phyloP scores from a whole-genome alignment of 2,797 vertebrate genomes.

The Telmatherina bonti region DNA sequence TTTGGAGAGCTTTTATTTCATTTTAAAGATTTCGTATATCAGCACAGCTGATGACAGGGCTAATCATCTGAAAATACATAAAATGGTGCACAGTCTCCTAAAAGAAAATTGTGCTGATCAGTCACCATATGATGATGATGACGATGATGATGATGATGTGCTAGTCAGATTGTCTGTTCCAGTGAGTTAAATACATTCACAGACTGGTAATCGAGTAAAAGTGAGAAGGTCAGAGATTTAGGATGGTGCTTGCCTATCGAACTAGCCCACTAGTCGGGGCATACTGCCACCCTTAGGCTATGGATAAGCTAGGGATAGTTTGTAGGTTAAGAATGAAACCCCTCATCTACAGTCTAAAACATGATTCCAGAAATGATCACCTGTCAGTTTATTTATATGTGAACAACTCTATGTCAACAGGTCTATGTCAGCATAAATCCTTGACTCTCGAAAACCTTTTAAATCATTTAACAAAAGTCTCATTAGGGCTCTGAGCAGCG shows the following conservation, averaged over 20 bases:
- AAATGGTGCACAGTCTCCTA: background rate
- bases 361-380: background rate
- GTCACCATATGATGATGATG: background rate
- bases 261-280: background rate
- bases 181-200: background rate
- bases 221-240: constrained; percentile 3
- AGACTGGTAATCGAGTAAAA: background rate
- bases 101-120: background rate
- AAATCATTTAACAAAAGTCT: constrained; percentile 32
- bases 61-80: background rate
- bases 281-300: constrained; percentile 14
- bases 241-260: constrained; percentile 5
- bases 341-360: background rate
- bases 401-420: background rate
- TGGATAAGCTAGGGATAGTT: background rate
- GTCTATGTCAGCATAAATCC: constrained; percentile 1
- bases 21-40: no score
- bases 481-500: constrained; percentile 33
- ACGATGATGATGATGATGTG: background rate
- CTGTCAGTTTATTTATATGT: background rate
- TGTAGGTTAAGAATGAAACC: constrained; percentile 22
- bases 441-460: constrained; percentile 23
- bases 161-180: background rate
- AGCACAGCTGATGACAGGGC: no score
- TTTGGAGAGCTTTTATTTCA: no score